phyloP scores from a whole-genome alignment of 2,113 vertebrate genomes.

The Aegithalos caudatus region DNA sequence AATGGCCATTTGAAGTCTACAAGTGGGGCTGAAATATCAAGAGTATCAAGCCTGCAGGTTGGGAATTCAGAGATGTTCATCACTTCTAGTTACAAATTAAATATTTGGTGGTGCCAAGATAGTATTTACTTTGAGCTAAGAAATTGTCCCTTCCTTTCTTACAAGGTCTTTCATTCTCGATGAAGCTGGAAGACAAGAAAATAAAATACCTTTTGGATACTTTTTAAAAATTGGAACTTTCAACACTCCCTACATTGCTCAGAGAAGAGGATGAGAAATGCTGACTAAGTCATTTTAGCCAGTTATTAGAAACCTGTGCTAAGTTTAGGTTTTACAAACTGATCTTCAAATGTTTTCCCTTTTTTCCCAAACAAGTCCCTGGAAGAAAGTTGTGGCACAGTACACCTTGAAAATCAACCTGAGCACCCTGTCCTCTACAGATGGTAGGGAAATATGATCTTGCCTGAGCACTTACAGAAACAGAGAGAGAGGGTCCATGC shows the following conservation, averaged over 20 bases:
- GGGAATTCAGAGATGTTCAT: not conserved
- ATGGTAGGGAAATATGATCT: not conserved
- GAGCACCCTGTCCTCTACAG: fast-evolving
- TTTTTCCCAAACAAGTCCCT: not conserved
- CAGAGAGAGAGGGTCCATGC: not conserved
- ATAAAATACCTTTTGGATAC: not conserved
- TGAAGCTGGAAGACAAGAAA: not conserved
- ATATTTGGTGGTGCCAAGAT: not conserved
- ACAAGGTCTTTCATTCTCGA: not conserved
- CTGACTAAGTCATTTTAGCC: not conserved
- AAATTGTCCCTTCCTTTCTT: not conserved
- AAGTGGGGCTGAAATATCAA: not conserved
- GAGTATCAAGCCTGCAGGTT: not conserved
- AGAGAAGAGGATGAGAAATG: not conserved
- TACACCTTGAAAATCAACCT: not conserved
- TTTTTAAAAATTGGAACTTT: not conserved
- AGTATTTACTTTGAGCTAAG: not conserved
- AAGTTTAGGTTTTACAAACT: not conserved
- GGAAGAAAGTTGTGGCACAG: not conserved
- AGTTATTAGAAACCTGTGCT: not conserved
- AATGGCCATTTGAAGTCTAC: not conserved
- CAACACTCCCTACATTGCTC: not conserved
- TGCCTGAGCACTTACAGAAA: not conserved
- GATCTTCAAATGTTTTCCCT: not conserved
- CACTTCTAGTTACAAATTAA: not conserved